Evolutionary conservation across 2,113 vertebrate species (phyloP).

Genomic region (Lamprotornis superbus): DNA sequence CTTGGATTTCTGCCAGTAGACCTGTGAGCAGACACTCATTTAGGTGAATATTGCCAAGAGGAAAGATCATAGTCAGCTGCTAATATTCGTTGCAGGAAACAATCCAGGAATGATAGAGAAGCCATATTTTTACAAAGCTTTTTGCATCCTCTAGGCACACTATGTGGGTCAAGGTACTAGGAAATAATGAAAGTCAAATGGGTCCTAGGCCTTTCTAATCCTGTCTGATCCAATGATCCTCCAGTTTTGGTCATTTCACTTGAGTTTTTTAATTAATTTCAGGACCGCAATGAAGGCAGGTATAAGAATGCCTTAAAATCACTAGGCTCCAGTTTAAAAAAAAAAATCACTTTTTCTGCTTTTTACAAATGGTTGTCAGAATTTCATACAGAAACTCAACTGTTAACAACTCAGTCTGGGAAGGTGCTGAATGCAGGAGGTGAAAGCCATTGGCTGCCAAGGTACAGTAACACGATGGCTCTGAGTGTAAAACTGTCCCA

Average conservation of each 20-base stretch:
- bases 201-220: neutral
- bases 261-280: neutral
- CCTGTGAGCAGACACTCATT: neutral
- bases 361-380: neutral
- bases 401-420: neutral
- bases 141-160: neutral
- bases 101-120: neutral
- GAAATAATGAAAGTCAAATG: neutral
- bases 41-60: neutral
- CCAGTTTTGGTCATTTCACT: neutral
- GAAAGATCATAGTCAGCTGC: neutral
- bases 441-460: neutral
- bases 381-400: neutral
- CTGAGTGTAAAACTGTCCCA: neutral
- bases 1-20: neutral
- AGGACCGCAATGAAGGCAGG: neutral
- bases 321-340: neutral
- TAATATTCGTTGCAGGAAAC: conserved; percentile 4
- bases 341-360: neutral
- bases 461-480: fast-evolving
- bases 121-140: neutral
- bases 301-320: neutral
- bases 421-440: neutral
- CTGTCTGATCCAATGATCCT: conserved; percentile 1
- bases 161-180: neutral